Evolutionary conservation across 1,140 invertebrate species (phyloP), one percentile per base, ranked within the genome.

Genomic region (Hydropsyche tenuis): DNA sequence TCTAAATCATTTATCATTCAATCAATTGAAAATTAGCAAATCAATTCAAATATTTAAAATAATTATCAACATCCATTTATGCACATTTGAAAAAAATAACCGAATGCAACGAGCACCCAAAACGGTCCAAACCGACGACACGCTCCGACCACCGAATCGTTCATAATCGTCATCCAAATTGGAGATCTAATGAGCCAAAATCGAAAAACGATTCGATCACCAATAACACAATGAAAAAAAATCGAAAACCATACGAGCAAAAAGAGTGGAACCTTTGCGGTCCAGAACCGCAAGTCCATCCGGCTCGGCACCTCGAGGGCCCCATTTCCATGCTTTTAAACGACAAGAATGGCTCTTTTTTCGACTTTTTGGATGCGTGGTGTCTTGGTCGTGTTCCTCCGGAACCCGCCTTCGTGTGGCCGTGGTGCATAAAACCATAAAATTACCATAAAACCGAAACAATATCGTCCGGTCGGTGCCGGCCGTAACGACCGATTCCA

Each of bases 401-500:
- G 11, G 22, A 7, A 12, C 20, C 56, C 22, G 22, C 22, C 20
- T 60, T 60, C 56, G 23, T 20, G 18, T 20, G 23, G 46, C 48
- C 56, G 60, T 16, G 75, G 72, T 73, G 75, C 75, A 76, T 76
- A 76, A 76, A 76, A 76, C 75, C 75, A 76, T 74, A 76, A 76
- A 74, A 76, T 76, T 76, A 76, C 75, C 75, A 76, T 76, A 76
- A 76, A 76, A 76, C 75, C 72, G 75, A 76, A 73, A 73, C 69
- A 73, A 76, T 76, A 76, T 76, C 73, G 66, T 53, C 68, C 45
- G 72, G 25, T 37, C 30, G 60, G 75, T 76, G 75, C 74, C 64
- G 65, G 74, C 66, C 71, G 56, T 66, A 73, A 65, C 56, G 65
- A 76, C 73, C 71, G 23, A 48, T 51, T 23, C 68, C 42, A 43